phyloP scores from a whole-genome alignment of 2,888 invertebrate genomes.

The Nycteola revayana region DNA sequence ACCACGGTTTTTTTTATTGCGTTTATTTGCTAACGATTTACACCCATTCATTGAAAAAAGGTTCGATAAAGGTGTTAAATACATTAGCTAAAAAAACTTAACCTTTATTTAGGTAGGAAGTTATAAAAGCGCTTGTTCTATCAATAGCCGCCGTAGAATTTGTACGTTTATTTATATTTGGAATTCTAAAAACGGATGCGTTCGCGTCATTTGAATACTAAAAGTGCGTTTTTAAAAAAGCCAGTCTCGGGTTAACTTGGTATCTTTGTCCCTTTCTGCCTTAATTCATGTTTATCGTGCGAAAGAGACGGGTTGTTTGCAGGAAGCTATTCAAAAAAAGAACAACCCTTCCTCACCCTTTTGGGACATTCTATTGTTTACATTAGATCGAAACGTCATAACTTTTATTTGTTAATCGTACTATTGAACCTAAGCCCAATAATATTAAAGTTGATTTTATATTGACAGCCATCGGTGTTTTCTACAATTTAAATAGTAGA shows the following conservation, averaged over 20 bases:
- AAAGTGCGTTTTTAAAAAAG: slow-evolving; percentile 64
- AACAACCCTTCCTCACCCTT: slow-evolving; percentile 79
- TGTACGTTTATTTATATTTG: slow-evolving; percentile 65
- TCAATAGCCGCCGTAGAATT: slow-evolving; percentile 51
- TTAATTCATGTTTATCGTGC: slow-evolving; percentile 26
- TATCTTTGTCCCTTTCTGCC: slow-evolving; percentile 45
- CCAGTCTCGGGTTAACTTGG: slow-evolving; percentile 35
- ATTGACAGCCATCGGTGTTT: slow-evolving; percentile 18
- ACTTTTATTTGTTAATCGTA: slow-evolving; percentile 27
- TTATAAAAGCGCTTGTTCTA: slow-evolving; percentile 70
- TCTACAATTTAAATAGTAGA: slow-evolving; percentile 27
- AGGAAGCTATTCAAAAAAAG: slow-evolving; percentile 79
- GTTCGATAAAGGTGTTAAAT: slow-evolving; percentile 35
- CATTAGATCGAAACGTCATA: slow-evolving; percentile 52
- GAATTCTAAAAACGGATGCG: slow-evolving; percentile 77
- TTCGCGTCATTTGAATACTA: slow-evolving; percentile 76
- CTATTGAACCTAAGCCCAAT: slow-evolving; percentile 36
- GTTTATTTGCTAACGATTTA: slow-evolving; percentile 29
- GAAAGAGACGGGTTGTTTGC: slow-evolving; percentile 57
- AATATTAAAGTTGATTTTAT: slow-evolving; percentile 40
- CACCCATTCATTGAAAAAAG: slow-evolving; percentile 29
- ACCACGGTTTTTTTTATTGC: slow-evolving; percentile 25
- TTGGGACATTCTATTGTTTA: slow-evolving; percentile 71
- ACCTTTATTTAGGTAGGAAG: slow-evolving; percentile 65
- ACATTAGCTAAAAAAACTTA: slow-evolving; percentile 32